Evolutionary conservation across 2,888 invertebrate species (phyloP), one percentile per base, ranked within the genome.

Genomic region (Ypsolopha sequella): DNA sequence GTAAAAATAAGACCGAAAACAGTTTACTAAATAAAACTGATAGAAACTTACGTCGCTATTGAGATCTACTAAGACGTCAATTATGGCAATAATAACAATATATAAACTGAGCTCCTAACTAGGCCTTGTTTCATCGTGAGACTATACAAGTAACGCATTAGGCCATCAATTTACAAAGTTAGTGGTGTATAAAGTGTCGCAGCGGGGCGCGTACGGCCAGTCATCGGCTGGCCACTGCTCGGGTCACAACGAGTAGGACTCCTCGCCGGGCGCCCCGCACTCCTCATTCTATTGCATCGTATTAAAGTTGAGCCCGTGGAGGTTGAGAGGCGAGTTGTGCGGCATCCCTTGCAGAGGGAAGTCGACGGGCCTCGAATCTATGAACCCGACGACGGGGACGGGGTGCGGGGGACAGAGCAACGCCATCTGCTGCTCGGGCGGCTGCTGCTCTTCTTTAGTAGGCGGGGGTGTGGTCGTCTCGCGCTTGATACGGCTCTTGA

Each of bases 231-330:
- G 65, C 75, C 74, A 77, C 76, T 39, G 34, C 41, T 80, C 78
- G 58, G 67, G 82, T 80, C 81, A 82, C 80, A 76, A 80, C 58
- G 73, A 66, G 68, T 68, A 75, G 4, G 72, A 60, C 58, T 76
- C 74, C 55, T 66, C 65, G 43, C 51, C 55, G 50, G 59, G 58
- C 70, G 65, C 69, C 74, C 74, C 79, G 75, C 71, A 69, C 52
- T 73, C 80, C 80, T 75, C 75, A 76, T 84, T 78, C 80, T 85
- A 86, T 92, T 91, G 93, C 89, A 93, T 91, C 66, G 92, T 89
- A 73, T 92, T 93, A 63, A 93, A 93, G 74, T 92, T 93, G 56
- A 94, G 89, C 59, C 91, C 92, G 66, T 93, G 91, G 68, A 92
- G 88, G 77, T 92, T 92, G 67, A 93, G 89, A 58, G 91, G 90